phyloP scores from a whole-genome alignment of 2,888 invertebrate species.

The Cataglyphis rosenhaueri region DNA sequence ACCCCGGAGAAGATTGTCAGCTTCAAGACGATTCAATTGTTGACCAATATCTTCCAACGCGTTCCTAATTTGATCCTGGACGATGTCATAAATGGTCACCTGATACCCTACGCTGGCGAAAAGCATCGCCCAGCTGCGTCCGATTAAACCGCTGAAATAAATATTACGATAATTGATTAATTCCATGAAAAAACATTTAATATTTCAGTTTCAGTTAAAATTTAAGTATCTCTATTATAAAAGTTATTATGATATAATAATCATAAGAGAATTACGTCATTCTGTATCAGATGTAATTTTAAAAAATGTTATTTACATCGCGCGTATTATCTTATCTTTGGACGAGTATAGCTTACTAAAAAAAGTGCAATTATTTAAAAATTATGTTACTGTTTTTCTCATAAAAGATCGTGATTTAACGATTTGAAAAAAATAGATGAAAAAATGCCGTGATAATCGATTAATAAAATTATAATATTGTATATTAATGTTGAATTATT shows the following conservation, averaged over 20 bases:
- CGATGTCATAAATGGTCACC: constrained; percentile 94
- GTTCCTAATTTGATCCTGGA: constrained; percentile 90
- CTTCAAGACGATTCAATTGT: constrained; percentile 91
- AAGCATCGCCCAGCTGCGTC: constrained; percentile 98
- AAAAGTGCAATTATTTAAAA: constrained; percentile 1
- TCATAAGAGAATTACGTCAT: background rate
- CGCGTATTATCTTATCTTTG: constrained; percentile 37
- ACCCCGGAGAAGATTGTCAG: constrained; percentile 91
- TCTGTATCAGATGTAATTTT: background rate
- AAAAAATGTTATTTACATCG: background rate
- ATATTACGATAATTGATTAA: constrained; percentile 15
- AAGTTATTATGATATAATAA: background rate
- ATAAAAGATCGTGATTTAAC: background rate
- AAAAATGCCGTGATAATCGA: background rate
- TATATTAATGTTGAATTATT: background rate
- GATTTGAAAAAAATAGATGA: background rate
- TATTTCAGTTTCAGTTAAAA: background rate
- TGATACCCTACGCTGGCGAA: constrained; percentile 97
- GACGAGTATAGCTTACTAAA: background rate
- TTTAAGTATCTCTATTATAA: background rate
- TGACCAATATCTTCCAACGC: constrained; percentile 91
- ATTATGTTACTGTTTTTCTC: background rate
- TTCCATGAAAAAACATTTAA: background rate
- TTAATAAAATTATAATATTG: background rate
- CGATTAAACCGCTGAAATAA: constrained; percentile 94